Percentiles rank a stretch among this genome's conserved stretches.
phyloP scores from a whole-genome alignment of 1,140 invertebrate species.

The Penaeus japonicus region DNA sequence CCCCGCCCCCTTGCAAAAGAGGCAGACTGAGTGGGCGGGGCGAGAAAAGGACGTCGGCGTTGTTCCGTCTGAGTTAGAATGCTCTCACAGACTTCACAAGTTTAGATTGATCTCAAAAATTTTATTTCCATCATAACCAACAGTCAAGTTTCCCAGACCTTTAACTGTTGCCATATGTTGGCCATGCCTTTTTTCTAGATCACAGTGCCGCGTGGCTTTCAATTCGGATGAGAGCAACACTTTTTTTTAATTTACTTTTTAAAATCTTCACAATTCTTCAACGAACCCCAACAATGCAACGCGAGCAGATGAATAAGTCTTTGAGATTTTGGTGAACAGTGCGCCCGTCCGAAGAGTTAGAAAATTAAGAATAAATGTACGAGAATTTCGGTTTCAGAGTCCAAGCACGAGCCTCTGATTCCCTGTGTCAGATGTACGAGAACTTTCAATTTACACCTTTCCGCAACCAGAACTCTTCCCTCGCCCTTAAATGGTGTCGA shows the following conservation, averaged over 20 bases:
- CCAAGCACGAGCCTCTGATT: constrained; percentile 43
- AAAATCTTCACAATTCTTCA: too few relatives aligned
- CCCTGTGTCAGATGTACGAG: constrained; percentile 53
- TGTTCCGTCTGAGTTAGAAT: constrained; percentile 51
- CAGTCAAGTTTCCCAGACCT: constrained; percentile 51
- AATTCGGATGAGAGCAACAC: too few relatives aligned
- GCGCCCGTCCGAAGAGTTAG: neutral
- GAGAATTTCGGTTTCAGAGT: neutral
- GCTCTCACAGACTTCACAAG: constrained; percentile 53
- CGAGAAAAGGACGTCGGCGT: constrained; percentile 3
- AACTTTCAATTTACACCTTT: constrained; percentile 41
- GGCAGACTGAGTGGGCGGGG: neutral
- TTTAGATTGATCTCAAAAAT: constrained; percentile 55
- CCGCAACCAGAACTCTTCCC: neutral
- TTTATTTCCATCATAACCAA: constrained; percentile 57
- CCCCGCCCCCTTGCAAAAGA: too few relatives aligned
- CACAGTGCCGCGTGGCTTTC: too few relatives aligned
- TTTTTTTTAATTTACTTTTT: too few relatives aligned
- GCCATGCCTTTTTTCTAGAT: neutral
- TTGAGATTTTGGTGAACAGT: too few relatives aligned
- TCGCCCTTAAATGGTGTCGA: too few relatives aligned
- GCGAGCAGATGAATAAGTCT: too few relatives aligned
- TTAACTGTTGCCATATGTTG: constrained; percentile 43
- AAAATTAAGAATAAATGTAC: neutral
- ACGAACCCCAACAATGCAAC: too few relatives aligned